Percentiles rank a stretch among this genome's conserved stretches.
Conservation (phyloP, 2,113 vertebrate species). For the Notothenia coriiceps region DNA sequence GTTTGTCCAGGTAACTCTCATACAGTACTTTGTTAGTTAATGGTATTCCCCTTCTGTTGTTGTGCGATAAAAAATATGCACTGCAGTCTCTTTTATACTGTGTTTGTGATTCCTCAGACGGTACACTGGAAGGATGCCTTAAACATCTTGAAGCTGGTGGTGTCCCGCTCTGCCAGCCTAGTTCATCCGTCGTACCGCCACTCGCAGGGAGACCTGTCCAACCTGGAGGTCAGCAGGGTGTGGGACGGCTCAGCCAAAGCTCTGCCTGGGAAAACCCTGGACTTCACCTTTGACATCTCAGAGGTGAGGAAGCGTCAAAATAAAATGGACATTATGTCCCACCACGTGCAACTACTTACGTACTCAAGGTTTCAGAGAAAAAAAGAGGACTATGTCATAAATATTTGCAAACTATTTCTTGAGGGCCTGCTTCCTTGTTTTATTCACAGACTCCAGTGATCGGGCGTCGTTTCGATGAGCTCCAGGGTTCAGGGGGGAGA, state of each 20-base stretch:
- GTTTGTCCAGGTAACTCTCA: conserved; percentile 91
- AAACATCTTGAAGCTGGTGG: conserved; percentile 96
- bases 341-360: background rate
- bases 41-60: too few species aligned
- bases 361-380: background rate
- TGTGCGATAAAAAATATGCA: background rate
- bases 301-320: conserved; percentile 84
- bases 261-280: conserved; percentile 96
- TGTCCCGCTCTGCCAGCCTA: conserved; percentile 96
- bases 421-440: background rate
- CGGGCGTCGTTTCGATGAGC: conserved; percentile 93
- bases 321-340: background rate
- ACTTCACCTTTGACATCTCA: conserved; percentile 98
- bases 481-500: conserved; percentile 90
- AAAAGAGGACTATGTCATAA: background rate
- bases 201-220: conserved; percentile 91
- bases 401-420: background rate
- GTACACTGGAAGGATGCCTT: conserved; percentile 97
- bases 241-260: conserved; percentile 97
- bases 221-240: conserved; percentile 94
- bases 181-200: conserved; percentile 92
- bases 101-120: conserved; percentile 82
- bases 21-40: background rate
- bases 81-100: conserved; percentile 5
- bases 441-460: conserved; percentile 85